A percentile compares a stretch with the other conserved stretches of the same genome.
These are phyloP conservation scores for Pangasius mekongensis DNA, from an alignment of 2,797 vertebrate species.

Conservation along the genomic window DNA sequence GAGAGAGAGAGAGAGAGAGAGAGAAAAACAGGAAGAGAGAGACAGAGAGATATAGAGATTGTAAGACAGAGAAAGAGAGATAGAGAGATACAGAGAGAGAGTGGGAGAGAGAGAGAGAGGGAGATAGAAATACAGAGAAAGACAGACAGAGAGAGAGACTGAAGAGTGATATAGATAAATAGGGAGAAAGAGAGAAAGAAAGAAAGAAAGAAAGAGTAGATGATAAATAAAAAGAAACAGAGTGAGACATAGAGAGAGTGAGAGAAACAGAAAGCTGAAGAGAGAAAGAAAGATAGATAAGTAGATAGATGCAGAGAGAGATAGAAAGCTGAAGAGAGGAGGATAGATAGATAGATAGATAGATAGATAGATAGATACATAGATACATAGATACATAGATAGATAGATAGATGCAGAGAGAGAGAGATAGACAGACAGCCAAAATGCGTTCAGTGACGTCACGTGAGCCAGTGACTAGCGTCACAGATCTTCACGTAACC, in stretches of 20 bases:
- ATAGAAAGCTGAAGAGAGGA: background rate
- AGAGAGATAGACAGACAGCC: background rate
- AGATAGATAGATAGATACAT: background rate
- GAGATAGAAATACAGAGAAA: background rate
- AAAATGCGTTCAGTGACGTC: background rate
- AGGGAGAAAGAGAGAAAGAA: background rate
- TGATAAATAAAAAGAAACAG: background rate
- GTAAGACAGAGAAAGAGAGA: background rate
- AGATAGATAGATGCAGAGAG: background rate
- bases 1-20: background rate
- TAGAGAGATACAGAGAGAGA: background rate
- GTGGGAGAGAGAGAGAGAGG: background rate
- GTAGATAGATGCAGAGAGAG: background rate
- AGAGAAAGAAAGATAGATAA: too few species aligned
- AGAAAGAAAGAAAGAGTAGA: background rate
- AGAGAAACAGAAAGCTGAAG: too few species aligned
- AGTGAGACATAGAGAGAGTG: background rate
- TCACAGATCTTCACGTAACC: too few species aligned
- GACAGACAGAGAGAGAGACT: background rate
- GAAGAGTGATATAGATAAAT: too few species aligned
- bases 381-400: background rate
- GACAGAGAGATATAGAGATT: background rate
- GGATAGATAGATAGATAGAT: background rate
- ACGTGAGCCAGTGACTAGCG: too few species aligned
- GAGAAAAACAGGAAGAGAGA: background rate